A percentile compares a stretch with the other conserved stretches of the same genome.
Evolutionary conservation across 2,113 vertebrate species (phyloP).

Genomic region (Nycticryphes semicollaris): DNA sequence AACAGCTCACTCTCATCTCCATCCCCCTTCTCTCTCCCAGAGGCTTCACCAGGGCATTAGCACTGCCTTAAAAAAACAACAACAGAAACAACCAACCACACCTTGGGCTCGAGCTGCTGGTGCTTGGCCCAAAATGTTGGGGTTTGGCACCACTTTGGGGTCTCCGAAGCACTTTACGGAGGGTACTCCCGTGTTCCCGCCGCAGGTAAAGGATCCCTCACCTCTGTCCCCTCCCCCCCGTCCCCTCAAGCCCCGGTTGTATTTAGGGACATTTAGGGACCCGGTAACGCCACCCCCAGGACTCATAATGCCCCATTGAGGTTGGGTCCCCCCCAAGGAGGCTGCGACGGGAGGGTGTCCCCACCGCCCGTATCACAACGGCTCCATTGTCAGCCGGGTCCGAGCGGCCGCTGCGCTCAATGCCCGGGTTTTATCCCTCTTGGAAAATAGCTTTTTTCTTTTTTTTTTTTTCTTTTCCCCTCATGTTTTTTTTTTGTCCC

Average conservation of each 20-base stretch:
- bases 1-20: no score
- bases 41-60: no score
- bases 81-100: no score
- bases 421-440: not conserved
- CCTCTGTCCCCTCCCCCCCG: fast-evolving
- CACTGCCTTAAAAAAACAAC: no score
- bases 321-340: not conserved
- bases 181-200: no score
- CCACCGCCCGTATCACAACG: not conserved
- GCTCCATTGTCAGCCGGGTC: not conserved
- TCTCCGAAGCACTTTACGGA: fast-evolving
- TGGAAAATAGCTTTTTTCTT: not conserved
- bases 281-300: not conserved
- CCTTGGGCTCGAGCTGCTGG: not conserved
- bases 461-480: no score
- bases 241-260: not conserved
- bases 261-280: not conserved
- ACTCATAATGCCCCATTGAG: conserved; percentile 19
- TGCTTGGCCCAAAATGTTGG: no score
- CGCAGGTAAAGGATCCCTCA: no score
- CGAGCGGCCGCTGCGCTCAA: not conserved
- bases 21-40: not conserved
- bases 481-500: no score
- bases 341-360: not conserved
- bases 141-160: not conserved